Evolutionary conservation across 1,140 invertebrate genomes (phyloP).

Genomic region (Zaprionus kolodkinae): DNA sequence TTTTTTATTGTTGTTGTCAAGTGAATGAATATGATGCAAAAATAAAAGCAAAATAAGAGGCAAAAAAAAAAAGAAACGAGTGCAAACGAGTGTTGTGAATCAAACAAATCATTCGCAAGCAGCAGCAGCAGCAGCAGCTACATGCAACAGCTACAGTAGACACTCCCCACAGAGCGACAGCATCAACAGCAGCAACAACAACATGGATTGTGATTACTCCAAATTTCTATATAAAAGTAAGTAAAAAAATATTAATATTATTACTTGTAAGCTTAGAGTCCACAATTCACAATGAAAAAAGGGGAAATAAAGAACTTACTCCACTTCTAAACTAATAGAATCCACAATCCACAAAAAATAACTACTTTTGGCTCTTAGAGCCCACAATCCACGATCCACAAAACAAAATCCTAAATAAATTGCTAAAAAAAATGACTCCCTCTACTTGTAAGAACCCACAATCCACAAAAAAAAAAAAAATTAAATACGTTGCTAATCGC

Average conservation of each 20-base stretch:
- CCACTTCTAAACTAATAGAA: no score
- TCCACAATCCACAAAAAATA: not conserved
- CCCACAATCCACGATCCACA: no score
- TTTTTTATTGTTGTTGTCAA: conserved; percentile 32
- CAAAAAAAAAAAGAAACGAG: no score
- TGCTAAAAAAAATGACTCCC: not conserved
- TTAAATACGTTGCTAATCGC: conserved; percentile 25
- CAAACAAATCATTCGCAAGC: conserved; percentile 31
- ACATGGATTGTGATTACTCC: conserved; percentile 55
- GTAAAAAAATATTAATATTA: conserved; percentile 12
- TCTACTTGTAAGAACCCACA: not conserved
- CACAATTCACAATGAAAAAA: not conserved
- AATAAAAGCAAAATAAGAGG: not conserved
- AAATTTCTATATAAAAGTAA: conserved; percentile 55
- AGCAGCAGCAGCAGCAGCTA: conserved; percentile 4
- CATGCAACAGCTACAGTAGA: conserved; percentile 4
- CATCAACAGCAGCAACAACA: conserved; percentile 2
- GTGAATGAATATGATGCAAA: conserved; percentile 12
- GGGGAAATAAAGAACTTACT: no score
- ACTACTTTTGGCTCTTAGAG: no score
- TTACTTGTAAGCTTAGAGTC: no score
- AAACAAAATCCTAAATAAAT: not conserved
- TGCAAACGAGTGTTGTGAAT: conserved; percentile 30
- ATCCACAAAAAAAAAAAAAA: not conserved
- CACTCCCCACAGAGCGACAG: not conserved